Evolutionary conservation across 1,140 invertebrate genomes (phyloP).

Genomic region (Heliconius hewitsoni): DNA sequence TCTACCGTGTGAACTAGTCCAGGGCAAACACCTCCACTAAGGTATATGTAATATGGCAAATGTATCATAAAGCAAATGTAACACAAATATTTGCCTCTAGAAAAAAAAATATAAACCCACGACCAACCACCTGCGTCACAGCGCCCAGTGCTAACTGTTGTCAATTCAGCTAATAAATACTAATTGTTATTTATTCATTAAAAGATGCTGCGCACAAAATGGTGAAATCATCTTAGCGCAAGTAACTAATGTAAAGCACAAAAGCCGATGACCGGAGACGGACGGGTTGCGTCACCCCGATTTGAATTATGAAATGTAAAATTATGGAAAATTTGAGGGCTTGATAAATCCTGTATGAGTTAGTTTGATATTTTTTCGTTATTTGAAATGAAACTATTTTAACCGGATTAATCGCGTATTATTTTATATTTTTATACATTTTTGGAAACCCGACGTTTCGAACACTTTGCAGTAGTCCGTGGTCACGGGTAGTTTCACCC

Average conservation of each 20-base stretch:
- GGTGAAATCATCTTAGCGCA: conserved; percentile 20
- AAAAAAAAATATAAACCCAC: background rate
- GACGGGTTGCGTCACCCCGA: conserved; percentile 26
- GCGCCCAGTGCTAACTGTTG: background rate
- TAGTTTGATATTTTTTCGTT: too few relatives aligned
- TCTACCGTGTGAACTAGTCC: conserved; percentile 1
- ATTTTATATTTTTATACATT: too few relatives aligned
- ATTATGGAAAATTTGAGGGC: conserved; percentile 25
- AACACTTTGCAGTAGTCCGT: too few relatives aligned
- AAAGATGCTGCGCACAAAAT: background rate
- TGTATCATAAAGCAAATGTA: background rate
- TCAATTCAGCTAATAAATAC: background rate
- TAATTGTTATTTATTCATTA: conserved; percentile 14
- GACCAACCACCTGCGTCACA: background rate
- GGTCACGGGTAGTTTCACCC: too few relatives aligned
- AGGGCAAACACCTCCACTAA: background rate
- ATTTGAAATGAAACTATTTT: too few relatives aligned
- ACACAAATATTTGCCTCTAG: background rate
- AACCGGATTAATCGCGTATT: too few relatives aligned
- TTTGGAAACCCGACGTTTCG: too few relatives aligned
- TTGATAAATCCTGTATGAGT: conserved; percentile 17
- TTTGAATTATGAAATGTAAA: conserved; percentile 22
- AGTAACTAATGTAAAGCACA: conserved; percentile 11
- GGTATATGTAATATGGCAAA: background rate
- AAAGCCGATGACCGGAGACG: conserved; percentile 23